Percentiles rank a stretch among this genome's conserved stretches.
These are phyloP conservation scores for Clarias batrachus DNA, from an alignment of 2,113 vertebrate genomes.

Conservation along the genomic window DNA sequence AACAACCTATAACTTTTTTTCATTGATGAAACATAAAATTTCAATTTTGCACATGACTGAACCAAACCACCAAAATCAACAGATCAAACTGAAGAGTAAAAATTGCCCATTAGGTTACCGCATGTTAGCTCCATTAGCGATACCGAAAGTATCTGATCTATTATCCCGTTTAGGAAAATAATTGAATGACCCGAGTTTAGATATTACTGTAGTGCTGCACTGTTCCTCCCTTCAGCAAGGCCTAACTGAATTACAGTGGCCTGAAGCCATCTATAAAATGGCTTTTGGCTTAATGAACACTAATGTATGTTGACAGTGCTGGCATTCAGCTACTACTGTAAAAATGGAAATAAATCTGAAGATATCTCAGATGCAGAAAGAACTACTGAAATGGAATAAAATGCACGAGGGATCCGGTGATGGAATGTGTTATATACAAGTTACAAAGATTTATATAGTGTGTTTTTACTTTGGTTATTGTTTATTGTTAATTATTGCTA, in stretches of 20 bases:
- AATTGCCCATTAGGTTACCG: not conserved
- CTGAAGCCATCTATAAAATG: constrained; percentile 4
- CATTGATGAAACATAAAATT: too few species aligned
- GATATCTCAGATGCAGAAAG: not conserved
- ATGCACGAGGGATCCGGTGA: not conserved
- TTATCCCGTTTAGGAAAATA: constrained; percentile 17
- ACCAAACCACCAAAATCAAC: not conserved
- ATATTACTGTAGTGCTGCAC: constrained; percentile 1
- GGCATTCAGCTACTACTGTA: not conserved
- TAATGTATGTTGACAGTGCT: constrained; percentile 14
- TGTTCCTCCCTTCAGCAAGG: constrained; percentile 1
- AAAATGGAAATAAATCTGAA: not conserved
- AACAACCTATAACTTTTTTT: too few species aligned
- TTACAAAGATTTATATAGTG: not conserved
- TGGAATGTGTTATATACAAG: not conserved
- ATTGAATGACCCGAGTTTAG: not conserved
- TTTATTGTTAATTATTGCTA: too few species aligned
- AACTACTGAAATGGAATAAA: not conserved
- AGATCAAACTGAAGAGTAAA: not conserved
- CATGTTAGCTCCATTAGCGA: not conserved
- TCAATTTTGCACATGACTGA: too few species aligned
- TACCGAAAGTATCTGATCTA: not conserved
- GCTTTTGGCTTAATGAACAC: constrained; percentile 7
- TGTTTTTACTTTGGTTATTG: not conserved
- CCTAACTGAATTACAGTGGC: constrained; percentile 7